Conservation (phyloP, 2,797 vertebrate genomes). For the Phrynocephalus forsythii region DNA sequence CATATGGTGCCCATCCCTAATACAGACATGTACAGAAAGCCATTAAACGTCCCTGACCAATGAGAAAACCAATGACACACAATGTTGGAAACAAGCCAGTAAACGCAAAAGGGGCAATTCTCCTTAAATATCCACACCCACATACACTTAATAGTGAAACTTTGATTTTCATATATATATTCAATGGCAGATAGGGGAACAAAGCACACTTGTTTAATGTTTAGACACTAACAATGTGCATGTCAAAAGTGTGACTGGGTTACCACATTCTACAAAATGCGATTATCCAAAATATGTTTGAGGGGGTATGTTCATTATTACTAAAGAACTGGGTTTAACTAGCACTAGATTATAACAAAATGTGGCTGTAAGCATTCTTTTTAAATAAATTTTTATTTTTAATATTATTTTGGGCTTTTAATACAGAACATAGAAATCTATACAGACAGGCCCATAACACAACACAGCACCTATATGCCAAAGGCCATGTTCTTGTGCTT, state of each 20-base stretch:
- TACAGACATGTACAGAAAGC: not conserved
- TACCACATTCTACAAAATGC: not conserved
- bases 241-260: not conserved
- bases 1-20: too few relatives aligned
- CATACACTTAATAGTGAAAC: not conserved
- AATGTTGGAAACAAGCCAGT: constrained; percentile 4
- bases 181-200: not conserved
- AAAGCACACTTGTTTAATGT: not conserved
- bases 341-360: too few relatives aligned
- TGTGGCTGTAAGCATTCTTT: too few relatives aligned
- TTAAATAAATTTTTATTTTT: too few relatives aligned
- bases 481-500: too few relatives aligned
- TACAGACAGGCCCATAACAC: too few relatives aligned
- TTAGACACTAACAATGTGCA: not conserved
- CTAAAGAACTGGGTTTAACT: not conserved
- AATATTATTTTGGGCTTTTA: too few relatives aligned
- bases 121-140: not conserved
- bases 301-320: not conserved
- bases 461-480: too few relatives aligned
- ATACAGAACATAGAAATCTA: too few relatives aligned
- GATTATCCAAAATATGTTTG: not conserved
- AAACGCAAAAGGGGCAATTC: not conserved
- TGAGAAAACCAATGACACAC: not conserved
- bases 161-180: not conserved
- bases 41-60: constrained; percentile 10